Percentiles rank a stretch among this genome's conserved stretches.
Conservation (phyloP, 2,888 invertebrate species). For the Phalera bucephala region DNA sequence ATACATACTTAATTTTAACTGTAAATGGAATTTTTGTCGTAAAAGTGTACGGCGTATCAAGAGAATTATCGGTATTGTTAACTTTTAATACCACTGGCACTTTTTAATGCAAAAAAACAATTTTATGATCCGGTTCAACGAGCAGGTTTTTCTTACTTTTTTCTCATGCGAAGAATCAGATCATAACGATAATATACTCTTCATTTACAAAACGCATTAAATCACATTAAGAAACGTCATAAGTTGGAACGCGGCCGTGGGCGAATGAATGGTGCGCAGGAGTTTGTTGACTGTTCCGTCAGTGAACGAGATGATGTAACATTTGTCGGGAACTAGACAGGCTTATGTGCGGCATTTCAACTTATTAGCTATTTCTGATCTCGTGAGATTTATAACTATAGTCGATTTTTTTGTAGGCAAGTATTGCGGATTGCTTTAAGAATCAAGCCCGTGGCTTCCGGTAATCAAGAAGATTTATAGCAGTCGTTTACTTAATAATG, state of each 20-base stretch:
- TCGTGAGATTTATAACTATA: constrained; percentile 10
- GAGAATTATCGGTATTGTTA: too few relatives aligned
- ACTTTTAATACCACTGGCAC: too few relatives aligned
- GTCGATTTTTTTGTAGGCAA: neutral
- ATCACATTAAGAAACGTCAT: constrained; percentile 27
- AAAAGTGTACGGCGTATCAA: too few relatives aligned
- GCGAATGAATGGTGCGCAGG: constrained; percentile 62
- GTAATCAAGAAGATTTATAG: neutral
- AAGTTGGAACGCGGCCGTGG: constrained; percentile 47
- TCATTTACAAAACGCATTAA: constrained; percentile 22
- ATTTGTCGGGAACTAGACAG: constrained; percentile 41
- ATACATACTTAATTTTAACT: too few relatives aligned
- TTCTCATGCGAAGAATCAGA: too few relatives aligned
- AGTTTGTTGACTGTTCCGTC: constrained; percentile 70
- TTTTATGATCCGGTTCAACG: too few relatives aligned
- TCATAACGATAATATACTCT: neutral
- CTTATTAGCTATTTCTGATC: constrained; percentile 11
- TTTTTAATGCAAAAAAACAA: too few relatives aligned
- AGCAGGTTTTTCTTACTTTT: too few relatives aligned
- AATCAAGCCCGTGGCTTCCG: neutral
- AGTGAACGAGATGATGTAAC: constrained; percentile 74
- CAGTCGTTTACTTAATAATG: neutral
- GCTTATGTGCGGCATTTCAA: constrained; percentile 18
- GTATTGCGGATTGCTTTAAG: neutral
- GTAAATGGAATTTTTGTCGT: too few relatives aligned